These are phyloP conservation scores for Scaeva pyrastri DNA, from an alignment of 2,888 invertebrate genomes.

Conservation along the genomic window DNA sequence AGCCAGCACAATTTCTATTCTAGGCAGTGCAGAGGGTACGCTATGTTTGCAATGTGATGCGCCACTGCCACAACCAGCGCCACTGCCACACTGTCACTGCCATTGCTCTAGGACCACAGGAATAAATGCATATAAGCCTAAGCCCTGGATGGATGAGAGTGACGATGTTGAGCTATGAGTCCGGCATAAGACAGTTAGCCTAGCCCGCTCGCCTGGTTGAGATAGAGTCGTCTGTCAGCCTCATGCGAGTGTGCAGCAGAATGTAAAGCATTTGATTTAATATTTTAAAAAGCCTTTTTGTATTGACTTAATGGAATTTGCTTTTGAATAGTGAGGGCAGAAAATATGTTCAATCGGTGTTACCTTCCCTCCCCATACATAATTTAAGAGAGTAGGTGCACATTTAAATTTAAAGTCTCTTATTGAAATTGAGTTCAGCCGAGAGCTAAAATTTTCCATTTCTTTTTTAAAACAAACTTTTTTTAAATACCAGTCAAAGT, in stretches of 20 bases:
- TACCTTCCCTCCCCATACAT: too few species aligned
- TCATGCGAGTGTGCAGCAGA: background rate
- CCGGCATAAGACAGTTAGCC: slow-evolving; percentile 29
- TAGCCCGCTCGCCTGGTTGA: background rate
- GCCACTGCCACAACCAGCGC: slow-evolving; percentile 11
- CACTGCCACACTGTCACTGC: background rate
- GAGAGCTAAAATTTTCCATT: too few species aligned
- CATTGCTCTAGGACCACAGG: slow-evolving; percentile 1
- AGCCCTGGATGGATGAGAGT: slow-evolving; percentile 11
- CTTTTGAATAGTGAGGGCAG: background rate
- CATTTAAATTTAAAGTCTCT: too few species aligned
- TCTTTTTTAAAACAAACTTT: too few species aligned
- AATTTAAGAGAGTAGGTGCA: too few species aligned
- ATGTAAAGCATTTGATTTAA: slow-evolving; percentile 8
- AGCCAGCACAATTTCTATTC: slow-evolving; percentile 31
- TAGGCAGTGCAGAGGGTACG: slow-evolving; percentile 14
- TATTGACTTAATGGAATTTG: background rate
- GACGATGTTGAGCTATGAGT: slow-evolving; percentile 52
- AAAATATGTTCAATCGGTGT: background rate
- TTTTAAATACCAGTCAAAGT: too few species aligned
- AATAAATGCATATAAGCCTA: slow-evolving; percentile 39
- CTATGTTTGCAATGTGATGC: slow-evolving; percentile 20
- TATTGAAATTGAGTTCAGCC: too few species aligned
- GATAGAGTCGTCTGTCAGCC: slow-evolving; percentile 40
- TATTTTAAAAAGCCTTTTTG: slow-evolving; percentile 5